phyloP scores from a whole-genome alignment of 2,888 invertebrate genomes.

The Antitype chi region DNA sequence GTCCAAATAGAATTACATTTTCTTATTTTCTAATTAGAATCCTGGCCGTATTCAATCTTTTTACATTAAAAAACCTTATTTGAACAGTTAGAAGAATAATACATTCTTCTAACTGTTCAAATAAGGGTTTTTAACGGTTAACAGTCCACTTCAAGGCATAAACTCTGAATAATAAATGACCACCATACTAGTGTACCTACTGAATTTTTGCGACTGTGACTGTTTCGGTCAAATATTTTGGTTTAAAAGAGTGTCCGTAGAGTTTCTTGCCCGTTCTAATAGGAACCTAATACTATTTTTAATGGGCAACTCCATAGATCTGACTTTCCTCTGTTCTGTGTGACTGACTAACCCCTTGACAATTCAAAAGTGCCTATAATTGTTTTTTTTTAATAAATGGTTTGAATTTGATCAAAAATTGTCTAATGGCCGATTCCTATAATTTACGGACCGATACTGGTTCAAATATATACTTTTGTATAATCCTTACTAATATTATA shows the following conservation, averaged over 20 bases:
- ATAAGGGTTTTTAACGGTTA: too few species aligned
- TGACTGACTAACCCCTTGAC: background rate
- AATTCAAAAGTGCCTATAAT: background rate
- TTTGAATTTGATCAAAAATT: background rate
- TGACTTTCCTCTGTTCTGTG: too few species aligned
- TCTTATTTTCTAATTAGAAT: conserved; percentile 7
- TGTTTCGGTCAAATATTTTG: background rate
- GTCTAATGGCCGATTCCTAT: too few species aligned
- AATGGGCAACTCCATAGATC: background rate
- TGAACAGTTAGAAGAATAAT: background rate
- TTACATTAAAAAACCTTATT: background rate
- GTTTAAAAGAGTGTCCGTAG: background rate
- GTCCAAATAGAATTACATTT: background rate
- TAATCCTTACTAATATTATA: too few species aligned
- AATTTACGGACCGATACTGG: too few species aligned
- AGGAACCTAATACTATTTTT: background rate
- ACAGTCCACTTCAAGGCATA: background rate
- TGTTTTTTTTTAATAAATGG: too few species aligned
- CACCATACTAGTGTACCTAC: background rate
- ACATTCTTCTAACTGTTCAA: too few species aligned
- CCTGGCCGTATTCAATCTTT: too few species aligned
- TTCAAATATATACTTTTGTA: too few species aligned
- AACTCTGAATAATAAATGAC: too few species aligned
- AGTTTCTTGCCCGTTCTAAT: background rate
- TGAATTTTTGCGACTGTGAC: background rate